These are phyloP conservation scores for Psittacus erithacus DNA, from an alignment of 2,113 vertebrate species.

Conservation along the genomic window DNA sequence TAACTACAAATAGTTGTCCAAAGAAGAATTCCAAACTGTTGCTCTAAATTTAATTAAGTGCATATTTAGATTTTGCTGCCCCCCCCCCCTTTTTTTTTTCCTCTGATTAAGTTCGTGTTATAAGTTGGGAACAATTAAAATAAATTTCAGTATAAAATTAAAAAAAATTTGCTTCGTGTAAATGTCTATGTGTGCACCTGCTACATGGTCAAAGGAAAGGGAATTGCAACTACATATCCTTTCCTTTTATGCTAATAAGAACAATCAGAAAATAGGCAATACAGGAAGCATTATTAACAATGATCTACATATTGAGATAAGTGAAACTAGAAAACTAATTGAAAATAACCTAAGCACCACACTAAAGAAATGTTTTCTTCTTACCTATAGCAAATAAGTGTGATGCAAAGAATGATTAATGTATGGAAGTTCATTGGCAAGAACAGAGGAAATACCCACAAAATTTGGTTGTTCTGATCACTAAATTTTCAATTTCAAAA, in stretches of 20 bases:
- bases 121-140: not conserved
- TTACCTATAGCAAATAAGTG: not conserved
- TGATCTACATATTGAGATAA: not conserved
- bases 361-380: not conserved
- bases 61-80: not conserved
- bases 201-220: not conserved
- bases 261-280: not conserved
- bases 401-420: not conserved
- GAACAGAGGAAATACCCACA: not conserved
- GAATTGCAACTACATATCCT: not conserved
- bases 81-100: not conserved
- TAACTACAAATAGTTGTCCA: slow-evolving; percentile 52
- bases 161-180: not conserved
- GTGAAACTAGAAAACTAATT: not conserved
- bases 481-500: not conserved
- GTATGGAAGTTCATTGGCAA: not conserved
- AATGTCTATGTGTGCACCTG: not conserved
- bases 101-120: not conserved
- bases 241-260: not conserved
- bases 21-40: slow-evolving; percentile 39
- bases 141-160: not conserved
- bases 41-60: slow-evolving; percentile 58
- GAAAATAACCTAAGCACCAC: not conserved
- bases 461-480: not conserved
- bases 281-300: not conserved